Base-by-base conservation (phyloP, 2,888 invertebrate genomes). In the Alviniconcha strummeri region DNA sequence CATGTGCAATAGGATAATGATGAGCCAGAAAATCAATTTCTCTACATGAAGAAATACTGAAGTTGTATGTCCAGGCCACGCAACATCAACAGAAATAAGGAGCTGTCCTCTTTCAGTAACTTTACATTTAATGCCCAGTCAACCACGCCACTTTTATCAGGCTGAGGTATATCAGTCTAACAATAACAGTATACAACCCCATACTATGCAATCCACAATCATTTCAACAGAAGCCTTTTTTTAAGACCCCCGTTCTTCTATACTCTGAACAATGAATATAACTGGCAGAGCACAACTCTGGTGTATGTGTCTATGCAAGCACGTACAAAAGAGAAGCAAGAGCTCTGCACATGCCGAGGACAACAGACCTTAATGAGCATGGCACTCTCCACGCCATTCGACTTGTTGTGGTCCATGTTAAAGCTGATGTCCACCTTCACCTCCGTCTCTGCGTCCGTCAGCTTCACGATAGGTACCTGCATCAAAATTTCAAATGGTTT, bases 371-470 rank as follows among this genome's bases (percentile, higher is more conserved):
- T 97, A 90, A 99, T 99, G 88, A 99, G 96, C 94, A 98, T 97
- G 13, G 98, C 99, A 90, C 98, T 98, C 95, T 97, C 97, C 76
- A 99, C 98, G 85, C 99, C 99, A 94, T 98, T 98, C 55, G 84
- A 82, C 60, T 86, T 85, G 94, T 96, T 98, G 78, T 84, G 85
- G 94, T 96, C 97, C 97, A 99, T 99, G 95, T 99, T 99, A 95
- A 99, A 99, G 92, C 99, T 98, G 94, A 99, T 99, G 95, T 99
- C 99, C 8, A 95, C 98, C 95, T 97, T 97, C 85, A 99, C 97
- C 89, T 97, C 97, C 89, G 96, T 94, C 94, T 96, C 96, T 87
- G 95, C 95, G 94, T 99, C 98, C 60, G 97, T 98, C 94, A 99
- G 95, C 95, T 99, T 99, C 88, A 99, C 97, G 92, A 99, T 99